Conservation (phyloP, 2,888 invertebrate species). For the Gerris lacustris region DNA sequence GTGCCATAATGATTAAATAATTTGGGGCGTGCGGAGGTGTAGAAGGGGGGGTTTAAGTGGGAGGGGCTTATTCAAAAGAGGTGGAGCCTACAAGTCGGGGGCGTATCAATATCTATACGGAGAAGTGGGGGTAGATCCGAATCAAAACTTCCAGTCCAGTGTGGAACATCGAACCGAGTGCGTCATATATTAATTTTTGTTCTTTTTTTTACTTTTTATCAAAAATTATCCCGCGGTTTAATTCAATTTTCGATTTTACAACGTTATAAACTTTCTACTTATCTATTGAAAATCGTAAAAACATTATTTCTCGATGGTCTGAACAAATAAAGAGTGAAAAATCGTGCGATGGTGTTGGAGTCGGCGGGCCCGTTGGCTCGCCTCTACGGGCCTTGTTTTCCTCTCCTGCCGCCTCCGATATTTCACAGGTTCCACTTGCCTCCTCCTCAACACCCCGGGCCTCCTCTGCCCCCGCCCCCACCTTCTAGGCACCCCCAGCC, state of each 20-base stretch:
- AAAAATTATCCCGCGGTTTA: not conserved
- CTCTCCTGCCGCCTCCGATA: slow-evolving; percentile 8
- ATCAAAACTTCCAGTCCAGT: slow-evolving; percentile 5
- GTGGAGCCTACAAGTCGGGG: not conserved
- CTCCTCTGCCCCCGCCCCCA: not conserved
- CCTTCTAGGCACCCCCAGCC: not conserved
- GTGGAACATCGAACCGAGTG: not conserved
- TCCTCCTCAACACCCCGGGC: not conserved
- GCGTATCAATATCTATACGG: no score
- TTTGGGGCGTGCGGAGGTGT: slow-evolving; percentile 5
- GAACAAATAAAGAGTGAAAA: no score
- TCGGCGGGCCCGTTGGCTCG: not conserved
- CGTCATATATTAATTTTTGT: not conserved
- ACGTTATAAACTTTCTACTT: no score
- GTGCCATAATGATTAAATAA: slow-evolving; percentile 12
- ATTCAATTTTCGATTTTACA: no score
- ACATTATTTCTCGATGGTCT: no score
- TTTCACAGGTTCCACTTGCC: slow-evolving; percentile 6
- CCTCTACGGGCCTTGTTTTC: slow-evolving; percentile 7
- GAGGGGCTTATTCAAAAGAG: not conserved
- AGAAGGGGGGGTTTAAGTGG: not conserved
- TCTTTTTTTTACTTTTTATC: not conserved
- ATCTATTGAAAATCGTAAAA: no score
- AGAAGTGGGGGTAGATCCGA: not conserved
- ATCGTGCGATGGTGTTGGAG: not conserved